These are phyloP conservation scores for Nomada ferruginata DNA, from an alignment of 2,888 invertebrate species.

Conservation along the genomic window DNA sequence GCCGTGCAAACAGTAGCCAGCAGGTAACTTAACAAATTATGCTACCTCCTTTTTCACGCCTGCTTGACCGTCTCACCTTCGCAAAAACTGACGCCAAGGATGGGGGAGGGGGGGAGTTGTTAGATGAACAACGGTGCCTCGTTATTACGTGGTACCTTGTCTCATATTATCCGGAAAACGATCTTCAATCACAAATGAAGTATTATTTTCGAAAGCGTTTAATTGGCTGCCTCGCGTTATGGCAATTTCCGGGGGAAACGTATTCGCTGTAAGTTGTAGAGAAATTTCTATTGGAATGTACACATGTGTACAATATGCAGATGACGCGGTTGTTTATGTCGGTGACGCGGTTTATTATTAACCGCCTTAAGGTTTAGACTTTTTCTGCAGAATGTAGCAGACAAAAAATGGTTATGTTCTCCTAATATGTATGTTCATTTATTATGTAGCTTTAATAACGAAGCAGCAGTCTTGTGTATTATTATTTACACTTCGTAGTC, in stretches of 20 bases:
- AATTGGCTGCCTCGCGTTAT: neutral
- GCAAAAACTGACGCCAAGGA: neutral
- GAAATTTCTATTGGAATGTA: too few relatives aligned
- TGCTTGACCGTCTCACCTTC: slow-evolving; percentile 26
- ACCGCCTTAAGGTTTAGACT: too few relatives aligned
- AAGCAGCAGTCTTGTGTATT: too few relatives aligned
- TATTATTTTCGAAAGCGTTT: neutral
- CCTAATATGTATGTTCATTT: too few relatives aligned
- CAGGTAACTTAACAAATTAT: slow-evolving; percentile 51
- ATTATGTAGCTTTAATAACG: too few relatives aligned
- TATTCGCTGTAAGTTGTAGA: neutral
- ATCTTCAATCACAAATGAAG: neutral
- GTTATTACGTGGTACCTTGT: slow-evolving; percentile 2
- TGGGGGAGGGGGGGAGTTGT: too few relatives aligned
- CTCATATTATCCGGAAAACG: neutral
- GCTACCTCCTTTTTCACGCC: slow-evolving; percentile 39
- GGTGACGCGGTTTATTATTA: too few relatives aligned
- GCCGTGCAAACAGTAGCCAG: slow-evolving; percentile 50
- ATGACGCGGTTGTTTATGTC: too few relatives aligned
- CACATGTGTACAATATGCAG: too few relatives aligned
- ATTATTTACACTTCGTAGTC: too few relatives aligned
- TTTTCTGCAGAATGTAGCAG: too few relatives aligned
- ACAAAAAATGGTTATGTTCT: too few relatives aligned
- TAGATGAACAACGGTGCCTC: neutral
- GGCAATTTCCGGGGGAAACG: neutral